phyloP scores from a whole-genome alignment of 2,797 vertebrate species.

The Acipenser transmontanus region DNA sequence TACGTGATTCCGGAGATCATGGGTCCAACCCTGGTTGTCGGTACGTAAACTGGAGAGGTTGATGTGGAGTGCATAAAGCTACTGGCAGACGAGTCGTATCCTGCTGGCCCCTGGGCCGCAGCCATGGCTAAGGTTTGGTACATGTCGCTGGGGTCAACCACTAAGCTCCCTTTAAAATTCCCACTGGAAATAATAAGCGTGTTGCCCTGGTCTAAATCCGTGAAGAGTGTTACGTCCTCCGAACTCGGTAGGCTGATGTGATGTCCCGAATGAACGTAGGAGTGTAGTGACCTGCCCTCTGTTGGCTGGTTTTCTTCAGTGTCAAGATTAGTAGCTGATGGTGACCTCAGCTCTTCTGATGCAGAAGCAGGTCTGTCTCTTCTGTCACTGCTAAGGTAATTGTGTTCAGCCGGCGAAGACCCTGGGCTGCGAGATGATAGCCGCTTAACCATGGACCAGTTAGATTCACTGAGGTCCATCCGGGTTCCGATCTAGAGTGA shows the following conservation, averaged over 20 bases:
- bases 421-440: conserved; percentile 71
- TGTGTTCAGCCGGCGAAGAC: conserved; percentile 62
- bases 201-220: conserved; percentile 88
- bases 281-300: conserved; percentile 70
- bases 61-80: conserved; percentile 90
- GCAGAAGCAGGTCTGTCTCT: conserved; percentile 51
- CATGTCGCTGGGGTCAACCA: conserved; percentile 84
- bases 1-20: conserved; percentile 89
- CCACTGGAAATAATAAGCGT: conserved; percentile 84
- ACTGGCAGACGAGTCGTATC: conserved; percentile 76
- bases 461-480: conserved; percentile 93
- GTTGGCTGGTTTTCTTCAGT: conserved; percentile 63
- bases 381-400: conserved; percentile 61
- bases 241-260: conserved; percentile 62
- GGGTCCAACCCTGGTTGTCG: conserved; percentile 81
- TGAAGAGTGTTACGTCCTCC: conserved; percentile 88
- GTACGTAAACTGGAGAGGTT: conserved; percentile 91
- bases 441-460: conserved; percentile 91
- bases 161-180: conserved; percentile 73
- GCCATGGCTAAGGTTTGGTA: conserved; percentile 90
- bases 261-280: conserved; percentile 75
- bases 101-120: conserved; percentile 77
- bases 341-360: conserved; percentile 62
- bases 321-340: conserved; percentile 66
- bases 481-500: conserved; percentile 74